Base-by-base conservation (phyloP, 2,888 invertebrate species). In the Plagiodera versicolora region DNA sequence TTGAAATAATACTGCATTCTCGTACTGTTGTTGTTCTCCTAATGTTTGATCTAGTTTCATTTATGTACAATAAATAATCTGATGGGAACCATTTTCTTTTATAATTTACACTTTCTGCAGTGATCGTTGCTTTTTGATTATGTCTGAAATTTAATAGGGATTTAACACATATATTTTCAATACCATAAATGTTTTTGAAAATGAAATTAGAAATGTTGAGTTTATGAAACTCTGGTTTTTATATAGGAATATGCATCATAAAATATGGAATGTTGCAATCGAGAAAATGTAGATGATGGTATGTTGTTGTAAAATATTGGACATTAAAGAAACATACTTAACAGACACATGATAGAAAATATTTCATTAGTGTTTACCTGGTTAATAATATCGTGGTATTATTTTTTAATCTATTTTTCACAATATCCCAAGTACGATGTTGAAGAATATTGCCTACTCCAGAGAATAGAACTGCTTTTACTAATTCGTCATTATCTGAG, bases 21-120 rank as follows among this genome's bases (percentile, higher is more conserved):
- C 85, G 79, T 4, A 88, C 82, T 0, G 87, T 72, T 0, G 84
- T 79, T 0, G 83, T 84, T 50, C 85, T 76, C 20, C 87, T 76
- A 49, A 86, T 83, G 10, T 79, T 73, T 0, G 85, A 85, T 60
- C 86, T 83, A 1, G 83, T 80, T 16, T 86, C 85, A 17, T 85
- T 83, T 51, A 84, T 84, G 74, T 87, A 86, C 0, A 85, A 78
- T 0, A 88, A 67, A 45, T 84, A 81, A 9, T 82, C 76, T 1
- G 82, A 81, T 1, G 78, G 77, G 67, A 82, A 84, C 0, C 69
- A 58, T 18, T 75, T 74, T 35, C 84, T 76, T 17, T 80, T 83
- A 67, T 82, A 81, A 79, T 89, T 89, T 0, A 89, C 86, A 74
- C 88, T 89, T n/a, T 87, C 87, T 0, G 83, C 77, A 1, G 84